phyloP scores from a whole-genome alignment of 1,140 invertebrate genomes.

The Drosophila kurseongensis region DNA sequence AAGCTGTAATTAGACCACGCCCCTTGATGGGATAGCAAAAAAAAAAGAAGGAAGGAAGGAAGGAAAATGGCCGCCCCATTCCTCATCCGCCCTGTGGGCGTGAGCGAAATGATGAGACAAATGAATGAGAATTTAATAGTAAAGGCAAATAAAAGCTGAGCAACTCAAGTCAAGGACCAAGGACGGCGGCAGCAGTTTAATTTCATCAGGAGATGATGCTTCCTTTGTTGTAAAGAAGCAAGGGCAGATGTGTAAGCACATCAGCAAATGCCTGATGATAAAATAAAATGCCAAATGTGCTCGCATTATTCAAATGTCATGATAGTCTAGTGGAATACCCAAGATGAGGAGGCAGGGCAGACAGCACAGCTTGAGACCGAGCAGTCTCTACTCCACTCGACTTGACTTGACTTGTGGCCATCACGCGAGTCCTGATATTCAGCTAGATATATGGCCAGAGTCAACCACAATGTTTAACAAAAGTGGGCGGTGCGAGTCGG shows the following conservation, averaged over 20 bases:
- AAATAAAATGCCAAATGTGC: conserved; percentile 82
- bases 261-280: conserved; percentile 78
- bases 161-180: conserved; percentile 39
- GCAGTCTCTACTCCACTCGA: neutral
- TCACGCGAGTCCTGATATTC: conserved; percentile 23
- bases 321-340: conserved; percentile 65
- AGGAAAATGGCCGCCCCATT: conserved; percentile 20
- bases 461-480: conserved; percentile 36
- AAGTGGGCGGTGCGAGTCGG: neutral
- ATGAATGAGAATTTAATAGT: conserved; percentile 73
- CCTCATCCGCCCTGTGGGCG: conserved; percentile 35
- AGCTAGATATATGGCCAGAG: conserved; percentile 32
- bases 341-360: conserved; percentile 4
- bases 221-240: conserved; percentile 26
- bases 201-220: conserved; percentile 62
- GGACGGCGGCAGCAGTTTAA: conserved; percentile 59
- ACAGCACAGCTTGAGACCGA: conserved; percentile 36
- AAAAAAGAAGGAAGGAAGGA: conserved; percentile 8
- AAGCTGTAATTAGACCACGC: conserved; percentile 68
- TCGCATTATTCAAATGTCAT: conserved; percentile 79
- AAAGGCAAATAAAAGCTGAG: conserved; percentile 65
- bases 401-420: conserved; percentile 34
- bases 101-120: conserved; percentile 63
- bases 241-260: conserved; percentile 53
- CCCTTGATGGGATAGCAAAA: conserved; percentile 10